Base-by-base conservation (phyloP, 2,797 vertebrate species). In the Brotula barbata region DNA sequence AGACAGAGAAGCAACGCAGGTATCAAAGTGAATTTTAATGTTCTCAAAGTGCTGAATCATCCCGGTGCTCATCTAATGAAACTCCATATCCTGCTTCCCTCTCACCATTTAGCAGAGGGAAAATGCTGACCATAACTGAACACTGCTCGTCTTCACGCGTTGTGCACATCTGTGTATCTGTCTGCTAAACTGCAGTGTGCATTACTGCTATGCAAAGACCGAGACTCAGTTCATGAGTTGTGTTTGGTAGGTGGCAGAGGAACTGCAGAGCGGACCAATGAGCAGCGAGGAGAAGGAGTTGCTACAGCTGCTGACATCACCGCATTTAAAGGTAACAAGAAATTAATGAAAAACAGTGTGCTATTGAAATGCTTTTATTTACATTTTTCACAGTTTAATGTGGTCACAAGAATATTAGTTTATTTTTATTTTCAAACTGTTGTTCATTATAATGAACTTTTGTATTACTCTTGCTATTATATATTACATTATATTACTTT, bases 291-390 rank as follows among this genome's bases (percentile, higher is more conserved):
- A 97, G 84, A 94, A 92, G 63, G 96, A 98, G 78, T 90, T 98
- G 48, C 90, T 96, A 40, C 93, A 93, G 80, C 85, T 98, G 73
- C 83, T 98, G 84, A 95, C 91, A 3, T 95, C 93, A 1, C 96
- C 95, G 2, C 95, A 98, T 81, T 90, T 98, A 42, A 94, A 91
- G 92, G 96, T 98, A 90, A 52, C n/a, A n/a, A n/a, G n/a, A n/a
- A n/a, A n/a, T n/a, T n/a, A n/a, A n/a, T n/a, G n/a, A n/a, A n/a
- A n/a, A n/a, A n/a, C n/a, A n/a, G n/a, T n/a, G n/a, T n/a, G n/a
- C n/a, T n/a, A n/a, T n/a, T n/a, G n/a, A n/a, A n/a, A n/a, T n/a
- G n/a, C n/a, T n/a, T n/a, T n/a, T n/a, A n/a, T n/a, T n/a, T n/a
- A n/a, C n/a, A n/a, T n/a, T n/a, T n/a, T n/a, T n/a, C n/a, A n/a